A percentile compares a stretch with the other conserved stretches of the same genome.
These are phyloP conservation scores for Seriola aureovittata DNA, from an alignment of 2,113 vertebrate genomes.

Conservation along the genomic window DNA sequence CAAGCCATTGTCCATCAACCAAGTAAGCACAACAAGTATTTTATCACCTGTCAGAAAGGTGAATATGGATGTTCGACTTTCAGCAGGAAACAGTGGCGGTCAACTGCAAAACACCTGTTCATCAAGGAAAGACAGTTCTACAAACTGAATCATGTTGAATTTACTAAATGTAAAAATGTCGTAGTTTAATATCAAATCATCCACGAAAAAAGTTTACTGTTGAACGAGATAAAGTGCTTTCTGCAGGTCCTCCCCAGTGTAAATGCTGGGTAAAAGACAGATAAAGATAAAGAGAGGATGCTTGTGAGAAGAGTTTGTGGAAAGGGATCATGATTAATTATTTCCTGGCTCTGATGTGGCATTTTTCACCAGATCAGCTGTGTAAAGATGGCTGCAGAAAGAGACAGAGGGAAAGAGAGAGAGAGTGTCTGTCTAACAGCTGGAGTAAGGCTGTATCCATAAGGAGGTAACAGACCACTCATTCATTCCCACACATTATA, in stretches of 20 bases:
- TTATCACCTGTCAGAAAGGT: too few relatives aligned
- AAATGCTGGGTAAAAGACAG: background rate
- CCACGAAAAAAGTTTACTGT: background rate
- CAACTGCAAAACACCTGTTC: too few relatives aligned
- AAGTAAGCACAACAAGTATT: too few relatives aligned
- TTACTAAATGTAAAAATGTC: background rate
- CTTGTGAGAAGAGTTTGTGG: conserved; percentile 14
- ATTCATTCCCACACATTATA: conserved; percentile 46
- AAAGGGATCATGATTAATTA: conserved; percentile 46
- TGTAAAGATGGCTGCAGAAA: conserved; percentile 41
- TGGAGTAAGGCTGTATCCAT: conserved; percentile 52
- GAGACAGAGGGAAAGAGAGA: conserved; percentile 5
- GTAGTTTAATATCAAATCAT: background rate
- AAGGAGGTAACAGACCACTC: conserved; percentile 44
- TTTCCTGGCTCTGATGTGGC: background rate
- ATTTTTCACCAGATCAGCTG: conserved; percentile 52
- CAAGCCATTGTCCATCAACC: too few relatives aligned
- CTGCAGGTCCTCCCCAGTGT: background rate
- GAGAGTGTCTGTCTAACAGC: conserved; percentile 65
- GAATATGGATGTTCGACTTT: too few relatives aligned
- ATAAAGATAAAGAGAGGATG: conserved; percentile 6
- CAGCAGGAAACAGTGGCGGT: too few relatives aligned
- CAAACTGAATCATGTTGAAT: background rate
- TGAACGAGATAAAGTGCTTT: background rate
- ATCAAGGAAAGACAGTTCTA: background rate